These are phyloP conservation scores for Pholis gunnellus DNA, from an alignment of 2,113 vertebrate species.

Conservation along the genomic window DNA sequence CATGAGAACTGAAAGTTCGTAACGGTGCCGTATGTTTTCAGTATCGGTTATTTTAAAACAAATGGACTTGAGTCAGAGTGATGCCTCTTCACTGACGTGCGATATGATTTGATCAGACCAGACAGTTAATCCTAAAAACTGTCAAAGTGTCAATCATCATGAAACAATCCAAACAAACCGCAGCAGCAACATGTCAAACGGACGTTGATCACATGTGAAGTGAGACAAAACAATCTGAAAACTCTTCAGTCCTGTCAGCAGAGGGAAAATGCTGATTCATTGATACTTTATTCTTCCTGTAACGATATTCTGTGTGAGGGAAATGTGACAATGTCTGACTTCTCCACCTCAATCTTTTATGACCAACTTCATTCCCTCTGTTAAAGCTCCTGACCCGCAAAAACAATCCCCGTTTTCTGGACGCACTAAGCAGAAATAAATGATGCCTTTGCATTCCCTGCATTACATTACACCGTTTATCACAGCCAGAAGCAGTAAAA, in stretches of 20 bases:
- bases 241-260: no score
- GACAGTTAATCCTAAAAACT: conserved; percentile 40
- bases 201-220: conserved; percentile 7
- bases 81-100: not conserved
- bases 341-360: not conserved
- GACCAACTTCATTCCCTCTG: no score
- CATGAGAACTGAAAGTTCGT: no score
- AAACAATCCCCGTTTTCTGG: not conserved
- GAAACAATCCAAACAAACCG: not conserved
- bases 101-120: not conserved
- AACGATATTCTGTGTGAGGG: not conserved
- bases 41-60: no score
- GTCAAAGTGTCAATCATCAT: conserved; percentile 43
- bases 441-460: no score
- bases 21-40: not conserved
- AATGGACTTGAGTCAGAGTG: no score
- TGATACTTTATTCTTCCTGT: not conserved
- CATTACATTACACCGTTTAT: no score
- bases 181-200: conserved; percentile 7
- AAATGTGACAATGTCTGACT: not conserved
- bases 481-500: no score
- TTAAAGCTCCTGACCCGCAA: no score
- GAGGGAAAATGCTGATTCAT: not conserved
- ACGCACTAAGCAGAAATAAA: not conserved
- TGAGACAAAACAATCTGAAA: not conserved